Percentiles rank a stretch among this genome's conserved stretches.
Conservation (phyloP, 1,140 invertebrate species). For the Pseudomyrmex gracilis region DNA sequence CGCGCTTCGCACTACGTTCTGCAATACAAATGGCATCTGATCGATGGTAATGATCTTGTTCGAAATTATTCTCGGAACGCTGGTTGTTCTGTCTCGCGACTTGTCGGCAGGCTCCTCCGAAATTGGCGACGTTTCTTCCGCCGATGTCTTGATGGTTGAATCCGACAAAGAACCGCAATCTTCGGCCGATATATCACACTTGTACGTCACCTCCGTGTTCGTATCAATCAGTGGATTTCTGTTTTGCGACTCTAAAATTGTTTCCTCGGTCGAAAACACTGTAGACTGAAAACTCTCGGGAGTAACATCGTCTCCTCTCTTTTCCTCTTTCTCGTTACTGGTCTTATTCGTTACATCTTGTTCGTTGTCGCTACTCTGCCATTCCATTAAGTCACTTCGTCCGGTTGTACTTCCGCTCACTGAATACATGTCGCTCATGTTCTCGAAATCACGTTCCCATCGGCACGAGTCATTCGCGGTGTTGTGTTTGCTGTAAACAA, state of each 20-base stretch:
- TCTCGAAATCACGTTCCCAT: background rate
- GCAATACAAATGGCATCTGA: slow-evolving; percentile 74
- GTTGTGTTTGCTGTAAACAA: background rate
- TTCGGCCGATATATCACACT: background rate
- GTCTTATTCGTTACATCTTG: slow-evolving; percentile 10
- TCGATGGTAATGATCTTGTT: slow-evolving; percentile 78
- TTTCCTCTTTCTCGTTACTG: slow-evolving; percentile 53
- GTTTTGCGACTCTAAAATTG: background rate
- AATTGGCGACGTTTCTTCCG: background rate
- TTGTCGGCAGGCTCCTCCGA: background rate
- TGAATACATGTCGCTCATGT: background rate
- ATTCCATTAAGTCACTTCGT: background rate
- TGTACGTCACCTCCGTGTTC: slow-evolving; percentile 36
- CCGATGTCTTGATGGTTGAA: background rate
- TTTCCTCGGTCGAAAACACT: background rate
- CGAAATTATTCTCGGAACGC: slow-evolving; percentile 79
- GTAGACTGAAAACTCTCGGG: slow-evolving; percentile 65
- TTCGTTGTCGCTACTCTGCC: slow-evolving; percentile 11
- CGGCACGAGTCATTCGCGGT: background rate
- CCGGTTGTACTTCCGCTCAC: background rate
- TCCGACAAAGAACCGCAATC: background rate
- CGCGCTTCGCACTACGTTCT: slow-evolving; percentile 70
- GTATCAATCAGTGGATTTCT: slow-evolving; percentile 70
- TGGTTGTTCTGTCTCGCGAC: background rate
- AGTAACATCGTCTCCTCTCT: slow-evolving; percentile 71